Base-by-base conservation (phyloP, 37 sponge, comb jelly and placozoan species). In the Theonella swinhoei region DNA sequence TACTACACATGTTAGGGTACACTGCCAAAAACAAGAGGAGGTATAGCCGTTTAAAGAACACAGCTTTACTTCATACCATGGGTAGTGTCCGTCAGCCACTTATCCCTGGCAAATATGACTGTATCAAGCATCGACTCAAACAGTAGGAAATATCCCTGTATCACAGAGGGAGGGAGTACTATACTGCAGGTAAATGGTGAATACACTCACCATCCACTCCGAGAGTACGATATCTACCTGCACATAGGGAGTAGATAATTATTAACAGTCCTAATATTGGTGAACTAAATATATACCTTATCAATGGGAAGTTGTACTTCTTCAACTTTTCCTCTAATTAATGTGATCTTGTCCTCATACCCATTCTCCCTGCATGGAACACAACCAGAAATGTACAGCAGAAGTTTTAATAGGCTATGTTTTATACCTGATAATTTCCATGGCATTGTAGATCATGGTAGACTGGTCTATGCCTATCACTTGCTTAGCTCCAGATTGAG, bases 71-170 rank as follows among this genome's bases (percentile, higher is more conserved):
- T 14, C 41, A 79, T 33, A 91, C 95, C 83, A 47, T 88, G 76
- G 34, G 66, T 35, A 4, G 68, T 62, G 61, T 81, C 85, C n/a
- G 30, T 62, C 35, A 95, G 84, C 85, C 79, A 88, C 72, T 79
- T 92, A 76, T 95, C 95, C 41, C 95, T 84, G 37, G 93, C 93
- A 72, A 64, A 72, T 7, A 95, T 33, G 9, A 95, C 93, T 70
- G 93, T 78, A 35, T 95, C 95, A 43, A 95, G 60, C 95, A 95
- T 95, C 2, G 95, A 92, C 85, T 95, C 95, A 81, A 85, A 95
- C 70, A 95, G 69, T 30, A 95, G 70, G 69, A 83, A 92, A 42
- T 95, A 95, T 4, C 95, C 95, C 95, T 94, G 62, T 23, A 74
- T 9, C 19, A 8, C 3, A 41, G 63, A 33, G 31, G 38, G 41